Evolutionary conservation across 2,113 vertebrate genomes (phyloP).

Genomic region (Promerops cafer): DNA sequence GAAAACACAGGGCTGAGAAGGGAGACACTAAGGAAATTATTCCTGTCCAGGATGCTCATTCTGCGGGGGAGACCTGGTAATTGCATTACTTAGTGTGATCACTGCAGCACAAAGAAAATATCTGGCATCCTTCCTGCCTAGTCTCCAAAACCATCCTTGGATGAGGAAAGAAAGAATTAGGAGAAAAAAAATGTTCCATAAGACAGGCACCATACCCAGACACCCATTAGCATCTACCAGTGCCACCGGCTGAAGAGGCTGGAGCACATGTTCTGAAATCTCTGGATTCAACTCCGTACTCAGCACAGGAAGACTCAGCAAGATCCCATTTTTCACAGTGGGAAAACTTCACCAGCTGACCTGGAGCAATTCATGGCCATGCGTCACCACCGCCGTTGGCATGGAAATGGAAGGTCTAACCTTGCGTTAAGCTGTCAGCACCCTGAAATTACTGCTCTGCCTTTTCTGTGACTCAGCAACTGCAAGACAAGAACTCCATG

Average conservation of each 20-base stretch:
- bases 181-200: not conserved
- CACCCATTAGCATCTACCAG: not conserved
- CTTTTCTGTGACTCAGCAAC: conserved; percentile 9
- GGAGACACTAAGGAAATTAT: not conserved
- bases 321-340: not conserved
- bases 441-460: not conserved
- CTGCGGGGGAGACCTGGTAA: not conserved
- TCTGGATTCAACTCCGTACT: not conserved
- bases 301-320: not conserved
- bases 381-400: not conserved
- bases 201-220: not conserved
- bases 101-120: not conserved
- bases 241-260: not conserved
- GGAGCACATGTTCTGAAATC: not conserved
- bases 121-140: not conserved
- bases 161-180: not conserved
- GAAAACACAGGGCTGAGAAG: not conserved
- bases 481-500: not conserved
- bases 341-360: not conserved
- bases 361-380: not conserved
- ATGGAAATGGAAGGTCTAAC: conserved; percentile 18
- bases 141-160: not conserved
- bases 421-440: conserved; percentile 1
- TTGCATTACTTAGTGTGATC: not conserved
- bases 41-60: not conserved